These are phyloP conservation scores for Pseudomugil tenellus DNA, from an alignment of 2,797 vertebrate genomes.

Conservation along the genomic window DNA sequence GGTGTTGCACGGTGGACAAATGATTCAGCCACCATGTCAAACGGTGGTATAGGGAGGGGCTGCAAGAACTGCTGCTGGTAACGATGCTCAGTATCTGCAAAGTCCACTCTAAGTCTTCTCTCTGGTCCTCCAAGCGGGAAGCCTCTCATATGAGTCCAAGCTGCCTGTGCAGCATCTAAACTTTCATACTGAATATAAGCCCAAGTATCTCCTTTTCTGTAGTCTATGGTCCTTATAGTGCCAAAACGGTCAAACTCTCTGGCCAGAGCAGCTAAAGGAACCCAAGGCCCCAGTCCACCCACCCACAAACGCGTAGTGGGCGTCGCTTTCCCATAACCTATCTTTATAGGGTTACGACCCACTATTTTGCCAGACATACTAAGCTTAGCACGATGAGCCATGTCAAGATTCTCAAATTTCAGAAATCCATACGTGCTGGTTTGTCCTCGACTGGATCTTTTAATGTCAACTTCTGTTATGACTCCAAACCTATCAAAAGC, in stretches of 20 bases:
- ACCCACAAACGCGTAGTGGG: slow-evolving; percentile 97
- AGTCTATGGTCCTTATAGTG: slow-evolving; percentile 97
- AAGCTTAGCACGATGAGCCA: slow-evolving; percentile 96
- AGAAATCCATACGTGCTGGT: slow-evolving; percentile 97
- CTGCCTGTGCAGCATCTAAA: slow-evolving; percentile 95
- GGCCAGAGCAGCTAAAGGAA: slow-evolving; percentile 92
- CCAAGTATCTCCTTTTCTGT: slow-evolving; percentile 97
- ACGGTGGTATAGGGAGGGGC: slow-evolving; percentile 92
- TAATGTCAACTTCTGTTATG: slow-evolving; percentile 98
- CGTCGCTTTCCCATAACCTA: slow-evolving; percentile 97
- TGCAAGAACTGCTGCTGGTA: slow-evolving; percentile 97
- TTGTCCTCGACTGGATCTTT: slow-evolving; percentile 90
- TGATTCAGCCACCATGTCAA: slow-evolving; percentile 92
- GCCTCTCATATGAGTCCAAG: slow-evolving; percentile 97
- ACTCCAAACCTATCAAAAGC: slow-evolving; percentile 96
- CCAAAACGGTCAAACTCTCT: slow-evolving; percentile 98
- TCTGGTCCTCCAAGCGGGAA: slow-evolving; percentile 96
- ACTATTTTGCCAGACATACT: slow-evolving; percentile 98
- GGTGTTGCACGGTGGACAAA: slow-evolving; percentile 92
- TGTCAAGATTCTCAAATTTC: slow-evolving; percentile 98
- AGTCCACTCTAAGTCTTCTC: slow-evolving; percentile 93
- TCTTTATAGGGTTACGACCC: slow-evolving; percentile 94
- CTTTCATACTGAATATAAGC: slow-evolving; percentile 99
- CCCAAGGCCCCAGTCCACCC: slow-evolving; percentile 96
- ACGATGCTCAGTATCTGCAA: slow-evolving; percentile 95